phyloP scores from a whole-genome alignment of 1,140 invertebrate genomes.

The Bombus pascuorum region DNA sequence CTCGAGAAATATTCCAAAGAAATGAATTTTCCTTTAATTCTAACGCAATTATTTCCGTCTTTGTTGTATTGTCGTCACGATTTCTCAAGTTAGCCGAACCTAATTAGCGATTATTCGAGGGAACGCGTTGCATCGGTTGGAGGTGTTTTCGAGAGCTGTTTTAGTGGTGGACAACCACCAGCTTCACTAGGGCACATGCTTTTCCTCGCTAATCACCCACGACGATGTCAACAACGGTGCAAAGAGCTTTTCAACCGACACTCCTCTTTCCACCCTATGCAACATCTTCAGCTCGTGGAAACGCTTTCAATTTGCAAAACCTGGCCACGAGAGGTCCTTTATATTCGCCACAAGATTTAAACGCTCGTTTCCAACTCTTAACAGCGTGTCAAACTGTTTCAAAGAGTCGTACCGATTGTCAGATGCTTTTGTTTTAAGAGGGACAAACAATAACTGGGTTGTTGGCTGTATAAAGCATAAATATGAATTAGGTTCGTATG shows the following conservation, averaged over 20 bases:
- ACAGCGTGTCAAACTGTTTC: not conserved
- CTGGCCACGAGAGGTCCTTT: not conserved
- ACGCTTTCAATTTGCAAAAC: slow-evolving; percentile 24
- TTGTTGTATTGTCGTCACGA: not conserved
- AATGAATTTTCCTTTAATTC: no score
- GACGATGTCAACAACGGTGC: slow-evolving; percentile 3
- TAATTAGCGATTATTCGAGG: slow-evolving; percentile 25
- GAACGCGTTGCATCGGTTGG: slow-evolving; percentile 1
- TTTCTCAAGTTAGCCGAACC: not conserved
- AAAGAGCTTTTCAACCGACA: slow-evolving; percentile 38
- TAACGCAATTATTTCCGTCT: no score
- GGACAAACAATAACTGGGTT: not conserved
- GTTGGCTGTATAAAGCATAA: not conserved
- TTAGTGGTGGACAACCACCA: slow-evolving; percentile 1
- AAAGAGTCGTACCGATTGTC: not conserved
- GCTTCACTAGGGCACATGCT: not conserved
- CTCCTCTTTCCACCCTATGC: not conserved
- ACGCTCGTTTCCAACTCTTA: not conserved
- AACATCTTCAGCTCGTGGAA: not conserved
- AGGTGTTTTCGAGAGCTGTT: slow-evolving; percentile 30
- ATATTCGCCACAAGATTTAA: not conserved
- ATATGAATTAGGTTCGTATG: not conserved
- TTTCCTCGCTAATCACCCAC: slow-evolving; percentile 45
- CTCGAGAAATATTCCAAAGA: no score
- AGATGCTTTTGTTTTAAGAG: not conserved